Evolutionary conservation across 2,888 invertebrate genomes (phyloP), one percentile per base, ranked within the genome.

Genomic region (Alloplasta piceator): DNA sequence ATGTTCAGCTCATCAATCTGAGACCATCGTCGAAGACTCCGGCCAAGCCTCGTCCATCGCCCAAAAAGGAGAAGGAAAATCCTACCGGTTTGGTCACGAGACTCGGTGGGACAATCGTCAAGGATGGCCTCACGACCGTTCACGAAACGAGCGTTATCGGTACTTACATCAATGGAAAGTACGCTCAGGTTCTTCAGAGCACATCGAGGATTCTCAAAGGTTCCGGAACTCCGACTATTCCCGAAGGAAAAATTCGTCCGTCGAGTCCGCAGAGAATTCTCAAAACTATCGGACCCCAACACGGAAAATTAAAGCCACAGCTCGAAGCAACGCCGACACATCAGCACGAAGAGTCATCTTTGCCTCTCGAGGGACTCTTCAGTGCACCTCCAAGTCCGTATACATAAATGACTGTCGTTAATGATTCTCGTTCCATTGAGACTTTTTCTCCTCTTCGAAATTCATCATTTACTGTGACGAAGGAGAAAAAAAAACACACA

Each of bases 141-240:
- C 96, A 97, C 89, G 97, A 97, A 92, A 97, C 97, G 0, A 96
- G 96, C 90, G 97, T 98, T n/a, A 96, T 97, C 86, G 96, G 98
- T 38, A 97, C 98, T 4, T 96, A 96, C 89, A 96, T 97, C 87
- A 96, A 96, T 64, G 97, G 97, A 50, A 97, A 97, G 93, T 97
- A 98, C 91, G 97, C 97, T 3, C 97, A 98, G 92, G 96, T 94
- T 84, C 93, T 97, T 41, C 97, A 97, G 89, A 97, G 97, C 88
- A 96, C 96, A 52, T 96, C 97, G 0, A 95, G 95, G 88, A 92
- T 96, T 50, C 92, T 95, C 77, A 86, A 89, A 7, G 84, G 84
- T 4, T 80, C 85, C 0, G 73, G 68, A 4, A 70, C 78, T n/a
- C 75, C 83, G 9, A 64, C 82, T 0, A 90, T 92, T 82, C 90